A percentile compares a stretch with the other conserved stretches of the same genome.
These are phyloP conservation scores for Hypocryptadius cinnamomeus DNA, from an alignment of 2,113 vertebrate genomes.

Conservation along the genomic window DNA sequence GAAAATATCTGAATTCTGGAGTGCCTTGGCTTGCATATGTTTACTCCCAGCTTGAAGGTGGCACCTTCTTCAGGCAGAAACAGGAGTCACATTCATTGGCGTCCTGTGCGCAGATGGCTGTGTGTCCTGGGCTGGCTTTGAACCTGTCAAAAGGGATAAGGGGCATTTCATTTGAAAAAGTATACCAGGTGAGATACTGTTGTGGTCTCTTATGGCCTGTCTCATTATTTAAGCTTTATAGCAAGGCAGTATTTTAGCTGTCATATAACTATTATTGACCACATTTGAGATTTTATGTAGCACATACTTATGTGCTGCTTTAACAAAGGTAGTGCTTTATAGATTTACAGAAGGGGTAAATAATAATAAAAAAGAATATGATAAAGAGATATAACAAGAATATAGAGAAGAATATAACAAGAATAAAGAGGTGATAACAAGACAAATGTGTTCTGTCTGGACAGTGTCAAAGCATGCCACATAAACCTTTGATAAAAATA, in stretches of 20 bases:
- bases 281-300: not conserved
- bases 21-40: not conserved
- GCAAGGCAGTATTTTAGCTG: not conserved
- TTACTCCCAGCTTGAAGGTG: constrained; percentile 51
- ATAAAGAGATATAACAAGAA: not conserved
- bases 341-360: not conserved
- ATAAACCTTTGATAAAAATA: not conserved
- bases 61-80: constrained; percentile 11
- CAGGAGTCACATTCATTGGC: not conserved
- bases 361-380: not conserved
- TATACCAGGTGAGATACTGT: not conserved
- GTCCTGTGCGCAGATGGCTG: constrained; percentile 39
- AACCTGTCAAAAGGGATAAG: constrained; percentile 43
- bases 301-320: not conserved
- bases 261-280: not conserved
- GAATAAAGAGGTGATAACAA: not conserved
- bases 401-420: not conserved
- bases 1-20: not conserved
- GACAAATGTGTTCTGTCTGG: not conserved
- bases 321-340: not conserved
- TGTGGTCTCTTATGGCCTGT: not conserved
- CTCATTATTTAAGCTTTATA: not conserved
- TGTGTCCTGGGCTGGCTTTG: constrained; percentile 22
- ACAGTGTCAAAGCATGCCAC: not conserved
- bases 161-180: not conserved